Conservation (phyloP, 2,888 invertebrate genomes). For the Apamea crenata region DNA sequence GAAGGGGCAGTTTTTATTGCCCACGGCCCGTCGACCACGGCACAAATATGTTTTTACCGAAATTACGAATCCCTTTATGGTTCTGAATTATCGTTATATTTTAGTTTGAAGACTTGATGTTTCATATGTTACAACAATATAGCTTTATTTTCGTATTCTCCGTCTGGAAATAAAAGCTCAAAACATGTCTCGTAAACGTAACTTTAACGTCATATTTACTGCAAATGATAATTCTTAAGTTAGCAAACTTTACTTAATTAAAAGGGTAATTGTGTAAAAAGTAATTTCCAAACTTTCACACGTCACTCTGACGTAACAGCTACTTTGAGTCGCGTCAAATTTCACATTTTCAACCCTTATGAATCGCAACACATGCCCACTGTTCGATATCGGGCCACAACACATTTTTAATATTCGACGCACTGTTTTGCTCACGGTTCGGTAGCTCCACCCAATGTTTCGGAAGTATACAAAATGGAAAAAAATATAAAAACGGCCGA, state of each 20-base stretch:
- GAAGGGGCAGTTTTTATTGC: conserved; percentile 73
- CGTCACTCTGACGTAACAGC: not conserved
- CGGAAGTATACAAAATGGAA: conserved; percentile 71
- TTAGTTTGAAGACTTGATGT: conserved; percentile 43
- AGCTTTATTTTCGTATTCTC: conserved; percentile 20
- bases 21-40: conserved; percentile 61
- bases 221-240: not conserved
- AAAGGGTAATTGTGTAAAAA: not conserved
- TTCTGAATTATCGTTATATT: conserved; percentile 49
- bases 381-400: conserved; percentile 66
- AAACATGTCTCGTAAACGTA: not conserved
- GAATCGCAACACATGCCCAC: conserved; percentile 34
- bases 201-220: not conserved
- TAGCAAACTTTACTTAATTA: not conserved
- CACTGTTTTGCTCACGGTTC: conserved; percentile 78
- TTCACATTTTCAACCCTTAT: conserved; percentile 9
- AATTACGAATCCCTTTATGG: conserved; percentile 64
- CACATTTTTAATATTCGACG: conserved; percentile 82
- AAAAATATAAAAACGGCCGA: conserved; percentile 71
- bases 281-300: not conserved
- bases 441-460: conserved; percentile 71
- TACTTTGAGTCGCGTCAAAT: conserved; percentile 1
- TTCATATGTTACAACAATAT: not conserved
- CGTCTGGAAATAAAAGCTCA: not conserved
- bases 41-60: conserved; percentile 71